phyloP scores from a whole-genome alignment of 2,888 invertebrate species.

The Onchidella celtica region DNA sequence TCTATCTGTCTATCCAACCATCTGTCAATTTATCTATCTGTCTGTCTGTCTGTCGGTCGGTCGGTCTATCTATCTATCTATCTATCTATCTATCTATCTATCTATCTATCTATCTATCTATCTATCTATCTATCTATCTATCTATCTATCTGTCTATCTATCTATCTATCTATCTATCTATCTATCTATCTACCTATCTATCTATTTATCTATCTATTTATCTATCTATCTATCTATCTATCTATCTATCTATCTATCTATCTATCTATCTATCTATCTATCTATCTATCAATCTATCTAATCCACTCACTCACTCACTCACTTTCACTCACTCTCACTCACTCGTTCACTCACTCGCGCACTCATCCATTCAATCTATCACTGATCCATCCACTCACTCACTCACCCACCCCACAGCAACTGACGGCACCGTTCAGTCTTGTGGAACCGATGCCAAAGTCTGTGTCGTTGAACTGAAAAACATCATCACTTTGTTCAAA shows the following conservation, averaged over 20 bases:
- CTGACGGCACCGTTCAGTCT: no score
- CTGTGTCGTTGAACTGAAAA: no score
- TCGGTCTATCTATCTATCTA: neutral
- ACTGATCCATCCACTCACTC: neutral
- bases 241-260: neutral
- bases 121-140: neutral
- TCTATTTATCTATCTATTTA: neutral
- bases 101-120: neutral
- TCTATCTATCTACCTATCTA: neutral
- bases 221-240: neutral
- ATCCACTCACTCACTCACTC: neutral
- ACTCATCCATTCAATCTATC: neutral
- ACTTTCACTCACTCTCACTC: slow-evolving; percentile 4
- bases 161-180: slow-evolving; percentile 5
- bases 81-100: neutral
- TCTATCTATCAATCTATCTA: neutral
- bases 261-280: neutral
- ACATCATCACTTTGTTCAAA: no score
- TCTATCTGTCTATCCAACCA: neutral
- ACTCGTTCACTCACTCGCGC: slow-evolving; percentile 14
- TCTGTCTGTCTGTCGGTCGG: neutral
- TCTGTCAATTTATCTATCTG: neutral
- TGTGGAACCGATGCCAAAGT: no score
- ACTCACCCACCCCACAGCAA: no score
- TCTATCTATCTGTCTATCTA: neutral